These are phyloP conservation scores for Rhizoglyphus robini DNA, from an alignment of 1,140 invertebrate genomes.

Conservation along the genomic window DNA sequence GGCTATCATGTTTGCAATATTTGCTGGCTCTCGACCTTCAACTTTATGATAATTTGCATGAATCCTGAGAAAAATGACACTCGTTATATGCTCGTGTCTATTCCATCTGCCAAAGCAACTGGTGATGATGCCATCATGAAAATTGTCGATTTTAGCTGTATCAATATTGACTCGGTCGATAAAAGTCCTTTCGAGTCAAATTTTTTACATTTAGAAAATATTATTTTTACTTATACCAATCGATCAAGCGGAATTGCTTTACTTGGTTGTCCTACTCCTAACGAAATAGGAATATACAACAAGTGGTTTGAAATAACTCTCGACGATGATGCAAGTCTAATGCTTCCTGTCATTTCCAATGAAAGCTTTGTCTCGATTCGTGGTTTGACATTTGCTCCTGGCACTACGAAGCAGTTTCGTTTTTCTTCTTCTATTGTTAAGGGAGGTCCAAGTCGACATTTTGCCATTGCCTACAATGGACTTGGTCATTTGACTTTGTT, in stretches of 20 bases:
- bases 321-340: constrained; percentile 55
- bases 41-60: constrained; percentile 3
- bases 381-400: constrained; percentile 40
- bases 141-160: constrained; percentile 9
- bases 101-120: constrained; percentile 14
- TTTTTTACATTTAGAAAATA: constrained; percentile 14
- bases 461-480: constrained; percentile 6
- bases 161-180: constrained; percentile 15
- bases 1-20: background rate
- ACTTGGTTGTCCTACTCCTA: constrained; percentile 36
- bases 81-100: background rate
- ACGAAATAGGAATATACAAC: constrained; percentile 33
- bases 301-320: constrained; percentile 57
- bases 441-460: constrained; percentile 14
- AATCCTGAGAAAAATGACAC: constrained; percentile 4
- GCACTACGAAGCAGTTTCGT: constrained; percentile 1
- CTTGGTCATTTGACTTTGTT: constrained; percentile 13
- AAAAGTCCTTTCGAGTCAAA: background rate
- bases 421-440: background rate
- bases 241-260: constrained; percentile 16
- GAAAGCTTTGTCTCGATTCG: constrained; percentile 53
- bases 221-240: constrained; percentile 13
- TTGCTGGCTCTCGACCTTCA: constrained; percentile 15
- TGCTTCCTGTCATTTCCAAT: constrained; percentile 50
- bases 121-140: background rate